These are phyloP conservation scores for Crax fasciolata DNA, from an alignment of 2,797 vertebrate genomes.

Conservation along the genomic window DNA sequence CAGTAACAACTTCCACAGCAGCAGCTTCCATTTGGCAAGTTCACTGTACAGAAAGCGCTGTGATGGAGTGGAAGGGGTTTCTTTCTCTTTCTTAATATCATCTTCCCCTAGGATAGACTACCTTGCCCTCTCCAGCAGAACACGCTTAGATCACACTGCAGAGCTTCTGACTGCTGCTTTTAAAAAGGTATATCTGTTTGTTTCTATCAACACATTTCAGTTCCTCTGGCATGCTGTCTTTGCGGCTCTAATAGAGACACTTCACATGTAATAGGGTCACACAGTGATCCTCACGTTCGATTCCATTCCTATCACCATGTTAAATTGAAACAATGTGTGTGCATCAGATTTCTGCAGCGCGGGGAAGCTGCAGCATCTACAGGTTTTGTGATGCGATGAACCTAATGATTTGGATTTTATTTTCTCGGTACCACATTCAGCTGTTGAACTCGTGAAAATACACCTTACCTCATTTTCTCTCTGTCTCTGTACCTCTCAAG, in stretches of 20 bases:
- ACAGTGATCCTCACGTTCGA: slow-evolving; percentile 68
- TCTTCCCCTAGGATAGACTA: slow-evolving; percentile 68
- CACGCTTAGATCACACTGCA: slow-evolving; percentile 61
- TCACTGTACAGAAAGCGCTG: slow-evolving; percentile 3
- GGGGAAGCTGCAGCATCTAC: neutral
- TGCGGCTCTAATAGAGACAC: slow-evolving; percentile 71
- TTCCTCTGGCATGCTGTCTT: slow-evolving; percentile 75
- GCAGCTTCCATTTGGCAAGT: slow-evolving; percentile 58
- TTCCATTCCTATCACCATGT: slow-evolving; percentile 59
- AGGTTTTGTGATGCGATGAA: slow-evolving; percentile 41
- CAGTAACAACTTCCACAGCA: slow-evolving; percentile 63
- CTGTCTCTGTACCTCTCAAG: slow-evolving; percentile 55
- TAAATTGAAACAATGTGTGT: slow-evolving; percentile 69
- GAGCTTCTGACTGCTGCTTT: slow-evolving; percentile 70
- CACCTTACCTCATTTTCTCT: slow-evolving; percentile 33
- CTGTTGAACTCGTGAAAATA: slow-evolving; percentile 46
- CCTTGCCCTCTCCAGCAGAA: slow-evolving; percentile 63
- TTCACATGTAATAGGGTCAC: slow-evolving; percentile 74
- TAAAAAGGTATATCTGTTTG: slow-evolving; percentile 66
- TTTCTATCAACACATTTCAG: slow-evolving; percentile 69
- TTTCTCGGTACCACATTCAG: slow-evolving; percentile 42
- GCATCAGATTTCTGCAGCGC: slow-evolving; percentile 54
- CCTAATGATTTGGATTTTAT: slow-evolving; percentile 49
- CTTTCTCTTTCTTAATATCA: slow-evolving; percentile 68
- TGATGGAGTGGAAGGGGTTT: slow-evolving; percentile 53